phyloP scores from a whole-genome alignment of 2,113 vertebrate species.

The Trichechus manatus region DNA sequence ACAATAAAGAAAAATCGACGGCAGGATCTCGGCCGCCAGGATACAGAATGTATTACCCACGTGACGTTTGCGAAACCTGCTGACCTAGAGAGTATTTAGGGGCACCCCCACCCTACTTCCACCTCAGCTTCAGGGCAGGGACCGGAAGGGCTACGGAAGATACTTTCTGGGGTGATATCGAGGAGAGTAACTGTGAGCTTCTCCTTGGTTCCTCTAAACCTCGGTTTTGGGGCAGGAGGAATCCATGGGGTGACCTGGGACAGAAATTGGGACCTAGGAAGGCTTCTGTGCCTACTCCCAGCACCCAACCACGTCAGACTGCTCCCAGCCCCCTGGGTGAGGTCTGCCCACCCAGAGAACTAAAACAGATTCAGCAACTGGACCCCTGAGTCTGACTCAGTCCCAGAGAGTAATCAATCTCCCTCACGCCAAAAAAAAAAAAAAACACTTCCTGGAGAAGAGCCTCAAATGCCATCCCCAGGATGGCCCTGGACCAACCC shows the following conservation, averaged over 20 bases:
- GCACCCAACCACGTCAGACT: background rate
- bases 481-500: background rate
- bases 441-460: background rate
- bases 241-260: background rate
- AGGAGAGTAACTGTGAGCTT: background rate
- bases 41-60: slow-evolving; percentile 57
- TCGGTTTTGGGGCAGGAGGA: background rate
- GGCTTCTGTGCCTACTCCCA: background rate
- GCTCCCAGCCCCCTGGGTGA: accelerated
- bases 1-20: slow-evolving; percentile 84
- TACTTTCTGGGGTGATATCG: background rate
- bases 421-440: background rate
- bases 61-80: background rate
- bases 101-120: background rate
- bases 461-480: background rate
- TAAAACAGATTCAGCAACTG: background rate
- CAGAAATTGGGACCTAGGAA: background rate
- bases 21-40: slow-evolving; percentile 64
- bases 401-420: background rate
- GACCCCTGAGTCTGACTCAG: background rate
- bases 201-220: background rate
- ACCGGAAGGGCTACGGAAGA: background rate
- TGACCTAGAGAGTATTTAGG: background rate
- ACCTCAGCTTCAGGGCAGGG: background rate
- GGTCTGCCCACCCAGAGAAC: background rate